These are phyloP conservation scores for Deilephila porcellus DNA, from an alignment of 2,888 invertebrate genomes.

Conservation along the genomic window DNA sequence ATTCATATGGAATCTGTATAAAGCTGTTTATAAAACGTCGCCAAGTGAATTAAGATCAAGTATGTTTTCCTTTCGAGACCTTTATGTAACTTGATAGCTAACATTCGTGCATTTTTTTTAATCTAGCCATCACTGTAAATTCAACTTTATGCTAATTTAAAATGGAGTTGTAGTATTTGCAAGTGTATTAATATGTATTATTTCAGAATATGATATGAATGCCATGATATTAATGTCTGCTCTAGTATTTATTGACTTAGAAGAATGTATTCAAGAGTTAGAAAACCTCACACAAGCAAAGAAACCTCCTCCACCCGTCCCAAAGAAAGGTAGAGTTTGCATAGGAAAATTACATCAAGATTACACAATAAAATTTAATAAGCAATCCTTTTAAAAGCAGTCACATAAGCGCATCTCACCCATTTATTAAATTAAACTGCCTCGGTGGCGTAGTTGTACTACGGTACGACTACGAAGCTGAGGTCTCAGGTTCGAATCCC, in stretches of 20 bases:
- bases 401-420: no score
- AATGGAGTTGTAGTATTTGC: background rate
- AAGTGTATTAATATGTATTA: constrained; percentile 20
- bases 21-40: constrained; percentile 61
- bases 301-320: constrained; percentile 39
- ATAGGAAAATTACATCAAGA: no score
- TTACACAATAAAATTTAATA: no score
- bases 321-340: constrained; percentile 50
- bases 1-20: constrained; percentile 77
- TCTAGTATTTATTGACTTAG: constrained; percentile 72
- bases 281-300: constrained; percentile 55
- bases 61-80: constrained; percentile 35
- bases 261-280: constrained; percentile 64
- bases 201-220: constrained; percentile 73
- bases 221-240: constrained; percentile 71
- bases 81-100: no score
- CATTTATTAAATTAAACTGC: background rate
- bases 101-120: no score
- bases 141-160: background rate
- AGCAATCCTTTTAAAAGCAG: no score
- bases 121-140: no score
- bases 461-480: no score
- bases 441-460: no score
- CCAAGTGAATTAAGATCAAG: constrained; percentile 63
- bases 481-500: no score